Conservation (phyloP, 2,113 vertebrate genomes). For the Myotis brandtii region DNA sequence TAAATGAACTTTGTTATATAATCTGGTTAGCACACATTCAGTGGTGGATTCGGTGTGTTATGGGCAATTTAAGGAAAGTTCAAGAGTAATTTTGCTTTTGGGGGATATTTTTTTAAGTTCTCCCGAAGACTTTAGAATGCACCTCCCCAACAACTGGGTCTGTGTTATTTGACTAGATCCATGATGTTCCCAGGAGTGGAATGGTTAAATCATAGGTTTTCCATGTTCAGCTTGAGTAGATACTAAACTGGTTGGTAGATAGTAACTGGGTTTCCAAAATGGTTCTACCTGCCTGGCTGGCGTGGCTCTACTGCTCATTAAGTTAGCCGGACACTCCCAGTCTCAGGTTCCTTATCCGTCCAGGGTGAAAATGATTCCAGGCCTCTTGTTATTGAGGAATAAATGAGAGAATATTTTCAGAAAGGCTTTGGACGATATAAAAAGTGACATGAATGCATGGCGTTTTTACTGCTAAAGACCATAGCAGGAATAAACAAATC, state of each 20-base stretch:
- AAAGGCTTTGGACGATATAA: neutral
- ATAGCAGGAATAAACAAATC: neutral
- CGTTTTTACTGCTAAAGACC: neutral
- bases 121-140: neutral
- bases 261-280: neutral
- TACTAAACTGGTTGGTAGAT: neutral
- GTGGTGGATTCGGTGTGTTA: neutral
- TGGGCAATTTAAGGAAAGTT: neutral
- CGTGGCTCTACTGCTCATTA: neutral
- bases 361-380: neutral
- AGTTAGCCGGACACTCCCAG: neutral
- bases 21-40: neutral
- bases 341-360: neutral
- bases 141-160: neutral
- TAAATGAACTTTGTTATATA: neutral
- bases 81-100: constrained; percentile 5
- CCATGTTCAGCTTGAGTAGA: neutral
- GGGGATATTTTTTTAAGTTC: neutral
- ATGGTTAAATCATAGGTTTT: neutral
- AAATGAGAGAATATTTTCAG: neutral
- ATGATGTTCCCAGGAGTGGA: neutral
- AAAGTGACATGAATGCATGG: neutral
- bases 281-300: neutral
- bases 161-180: neutral
- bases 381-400: neutral